Conservation (phyloP, 2,888 invertebrate species). For the Cepaea hortensis region DNA sequence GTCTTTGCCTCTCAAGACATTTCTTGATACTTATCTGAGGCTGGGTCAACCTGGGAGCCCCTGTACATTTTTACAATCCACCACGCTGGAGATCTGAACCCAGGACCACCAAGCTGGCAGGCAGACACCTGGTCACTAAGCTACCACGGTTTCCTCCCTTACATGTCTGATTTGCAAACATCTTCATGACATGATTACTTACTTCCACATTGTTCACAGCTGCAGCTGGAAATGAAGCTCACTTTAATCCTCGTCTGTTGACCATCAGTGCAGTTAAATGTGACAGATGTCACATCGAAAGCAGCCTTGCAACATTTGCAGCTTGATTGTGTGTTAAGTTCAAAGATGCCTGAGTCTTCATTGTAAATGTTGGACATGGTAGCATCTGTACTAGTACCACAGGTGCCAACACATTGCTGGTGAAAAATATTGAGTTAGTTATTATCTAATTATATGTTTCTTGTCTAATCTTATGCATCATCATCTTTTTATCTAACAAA, state of each 20-base stretch:
- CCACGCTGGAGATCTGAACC: too few relatives aligned
- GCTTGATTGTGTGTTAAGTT: background rate
- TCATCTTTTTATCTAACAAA: too few relatives aligned
- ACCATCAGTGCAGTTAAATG: background rate
- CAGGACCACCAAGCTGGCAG: too few relatives aligned
- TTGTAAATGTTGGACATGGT: background rate
- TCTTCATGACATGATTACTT: background rate
- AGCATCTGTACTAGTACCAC: background rate
- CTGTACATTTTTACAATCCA: too few relatives aligned
- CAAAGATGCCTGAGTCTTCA: background rate
- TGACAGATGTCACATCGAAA: background rate
- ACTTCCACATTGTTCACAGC: constrained; percentile 1
- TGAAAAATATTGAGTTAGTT: background rate
- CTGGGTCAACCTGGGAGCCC: too few relatives aligned
- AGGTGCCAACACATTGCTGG: constrained; percentile 13
- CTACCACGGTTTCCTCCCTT: too few relatives aligned
- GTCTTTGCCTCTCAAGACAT: too few relatives aligned
- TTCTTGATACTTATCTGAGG: too few relatives aligned
- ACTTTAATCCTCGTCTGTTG: background rate
- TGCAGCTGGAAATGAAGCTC: background rate
- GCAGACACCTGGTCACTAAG: too few relatives aligned
- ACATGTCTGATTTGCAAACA: too few relatives aligned
- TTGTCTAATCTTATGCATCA: too few relatives aligned
- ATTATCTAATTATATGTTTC: too few relatives aligned
- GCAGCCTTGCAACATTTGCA: constrained; percentile 5